These are phyloP conservation scores for Siniperca obscura DNA, from an alignment of 2,797 vertebrate species.

Conservation along the genomic window DNA sequence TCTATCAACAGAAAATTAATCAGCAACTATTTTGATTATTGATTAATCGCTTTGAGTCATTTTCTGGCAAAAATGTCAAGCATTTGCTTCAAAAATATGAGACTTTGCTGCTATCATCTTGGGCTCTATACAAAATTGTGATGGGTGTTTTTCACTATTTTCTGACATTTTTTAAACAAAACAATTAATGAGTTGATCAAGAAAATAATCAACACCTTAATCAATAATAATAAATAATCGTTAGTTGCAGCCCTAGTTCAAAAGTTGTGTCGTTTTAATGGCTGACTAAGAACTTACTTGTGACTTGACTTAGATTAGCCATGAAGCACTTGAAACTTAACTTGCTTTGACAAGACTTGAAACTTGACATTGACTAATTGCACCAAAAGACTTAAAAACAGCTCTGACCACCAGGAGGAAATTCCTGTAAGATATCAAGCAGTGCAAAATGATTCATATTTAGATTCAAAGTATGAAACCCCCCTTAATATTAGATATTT, in stretches of 20 bases:
- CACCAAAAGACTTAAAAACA: background rate
- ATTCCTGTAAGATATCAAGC: background rate
- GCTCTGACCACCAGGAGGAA: slow-evolving; percentile 11
- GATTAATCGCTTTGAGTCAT: background rate
- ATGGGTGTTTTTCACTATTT: background rate
- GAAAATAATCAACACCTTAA: background rate
- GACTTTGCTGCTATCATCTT: background rate
- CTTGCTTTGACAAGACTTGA: background rate
- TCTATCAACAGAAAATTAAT: background rate
- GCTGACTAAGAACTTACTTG: background rate
- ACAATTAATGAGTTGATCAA: background rate
- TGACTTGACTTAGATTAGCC: background rate
- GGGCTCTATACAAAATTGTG: too few species aligned
- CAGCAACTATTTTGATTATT: background rate
- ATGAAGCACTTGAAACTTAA: background rate
- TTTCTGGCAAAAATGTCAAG: background rate
- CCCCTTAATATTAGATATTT: slow-evolving; percentile 24
- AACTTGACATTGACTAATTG: slow-evolving; percentile 13
- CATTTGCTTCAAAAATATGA: background rate
- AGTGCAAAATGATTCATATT: slow-evolving; percentile 25
- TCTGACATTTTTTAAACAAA: background rate
- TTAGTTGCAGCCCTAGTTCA: background rate
- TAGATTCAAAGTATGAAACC: slow-evolving; percentile 2
- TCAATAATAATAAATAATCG: background rate
- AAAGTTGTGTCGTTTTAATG: background rate